A percentile compares a stretch with the other conserved stretches of the same genome.
Conservation (phyloP, 2,797 vertebrate species). For the Ptychobarbus kaznakovi region DNA sequence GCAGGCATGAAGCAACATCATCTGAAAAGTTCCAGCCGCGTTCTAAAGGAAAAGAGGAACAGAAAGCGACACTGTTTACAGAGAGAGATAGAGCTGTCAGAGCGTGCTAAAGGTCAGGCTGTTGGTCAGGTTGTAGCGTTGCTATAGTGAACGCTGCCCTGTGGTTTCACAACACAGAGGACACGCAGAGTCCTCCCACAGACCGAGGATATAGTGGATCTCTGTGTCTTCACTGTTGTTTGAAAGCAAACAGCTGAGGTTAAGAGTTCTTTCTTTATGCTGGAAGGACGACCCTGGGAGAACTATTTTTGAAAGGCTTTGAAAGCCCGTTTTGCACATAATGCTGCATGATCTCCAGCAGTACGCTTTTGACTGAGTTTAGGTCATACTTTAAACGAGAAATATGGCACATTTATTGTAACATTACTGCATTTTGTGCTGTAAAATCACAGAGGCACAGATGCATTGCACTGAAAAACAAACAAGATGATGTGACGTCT, state of each 20-base stretch:
- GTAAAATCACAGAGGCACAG: neutral
- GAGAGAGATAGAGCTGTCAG: slow-evolving; percentile 41
- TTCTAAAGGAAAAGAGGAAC: neutral
- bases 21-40: slow-evolving; percentile 43
- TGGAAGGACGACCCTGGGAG: slow-evolving; percentile 2
- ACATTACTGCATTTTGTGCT: neutral
- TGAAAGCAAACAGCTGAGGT: slow-evolving; percentile 31
- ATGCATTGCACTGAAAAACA: neutral
- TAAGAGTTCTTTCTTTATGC: slow-evolving; percentile 24
- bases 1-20: slow-evolving; percentile 48
- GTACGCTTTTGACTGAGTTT: neutral
- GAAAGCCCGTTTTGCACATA: slow-evolving; percentile 14
- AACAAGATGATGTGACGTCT: neutral
- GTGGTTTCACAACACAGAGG: slow-evolving; percentile 36
- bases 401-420: neutral
- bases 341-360: neutral
- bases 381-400: neutral
- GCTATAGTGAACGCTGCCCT: slow-evolving; percentile 35
- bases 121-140: slow-evolving; percentile 28
- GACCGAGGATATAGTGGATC: slow-evolving; percentile 17
- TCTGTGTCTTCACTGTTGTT: slow-evolving; percentile 25
- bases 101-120: slow-evolving; percentile 32
- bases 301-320: slow-evolving; percentile 16
- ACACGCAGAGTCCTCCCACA: slow-evolving; percentile 10
- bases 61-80: slow-evolving; percentile 12